Evolutionary conservation across 2,113 vertebrate genomes (phyloP).

Genomic region (Jaculus jaculus): DNA sequence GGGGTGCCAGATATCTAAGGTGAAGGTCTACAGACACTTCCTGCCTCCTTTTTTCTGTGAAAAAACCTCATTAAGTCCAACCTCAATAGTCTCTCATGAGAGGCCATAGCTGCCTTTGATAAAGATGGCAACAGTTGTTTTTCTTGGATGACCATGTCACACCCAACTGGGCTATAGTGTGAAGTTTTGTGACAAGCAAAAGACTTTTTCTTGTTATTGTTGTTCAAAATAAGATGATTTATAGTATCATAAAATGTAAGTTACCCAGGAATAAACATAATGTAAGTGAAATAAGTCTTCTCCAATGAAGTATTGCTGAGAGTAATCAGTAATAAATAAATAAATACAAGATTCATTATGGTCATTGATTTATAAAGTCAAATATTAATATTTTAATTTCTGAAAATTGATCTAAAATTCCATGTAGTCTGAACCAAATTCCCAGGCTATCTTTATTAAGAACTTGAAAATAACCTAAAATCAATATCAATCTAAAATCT

Average conservation of each 20-base stretch:
- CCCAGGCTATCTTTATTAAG: neutral
- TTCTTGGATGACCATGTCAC: too few relatives aligned
- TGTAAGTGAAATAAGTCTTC: neutral
- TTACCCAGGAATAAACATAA: neutral
- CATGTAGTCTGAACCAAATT: neutral
- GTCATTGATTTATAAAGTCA: neutral
- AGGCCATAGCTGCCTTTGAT: too few relatives aligned
- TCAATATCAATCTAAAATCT: neutral
- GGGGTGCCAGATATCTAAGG: too few relatives aligned
- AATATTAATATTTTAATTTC: neutral
- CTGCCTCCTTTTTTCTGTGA: too few relatives aligned
- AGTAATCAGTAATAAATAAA: neutral
- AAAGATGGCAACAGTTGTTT: too few relatives aligned
- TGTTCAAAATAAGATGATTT: neutral
- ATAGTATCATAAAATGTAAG: neutral
- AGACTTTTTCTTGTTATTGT: too few relatives aligned
- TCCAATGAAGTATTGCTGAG: neutral
- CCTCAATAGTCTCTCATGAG: too few relatives aligned
- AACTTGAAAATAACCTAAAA: conserved; percentile 21
- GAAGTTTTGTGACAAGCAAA: too few relatives aligned
- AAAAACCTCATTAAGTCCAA: too few relatives aligned
- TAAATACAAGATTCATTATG: neutral
- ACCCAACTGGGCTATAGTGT: too few relatives aligned
- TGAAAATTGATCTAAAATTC: neutral
- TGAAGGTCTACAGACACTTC: too few relatives aligned